Base-by-base conservation (phyloP, 2,888 invertebrate genomes). In the Idaea aversata region DNA sequence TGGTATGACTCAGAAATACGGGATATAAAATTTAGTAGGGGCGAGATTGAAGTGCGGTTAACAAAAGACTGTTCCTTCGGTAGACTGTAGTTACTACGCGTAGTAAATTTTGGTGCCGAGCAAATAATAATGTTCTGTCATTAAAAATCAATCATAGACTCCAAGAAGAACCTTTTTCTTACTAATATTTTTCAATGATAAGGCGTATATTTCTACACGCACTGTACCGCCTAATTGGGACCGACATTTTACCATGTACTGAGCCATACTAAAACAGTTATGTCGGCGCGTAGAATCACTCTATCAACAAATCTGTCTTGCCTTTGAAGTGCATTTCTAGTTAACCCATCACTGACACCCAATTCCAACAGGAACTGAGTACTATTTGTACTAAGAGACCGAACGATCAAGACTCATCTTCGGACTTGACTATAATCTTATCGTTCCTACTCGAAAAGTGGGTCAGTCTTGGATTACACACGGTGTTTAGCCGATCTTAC, bases 1-100 rank as follows among this genome's bases (percentile, higher is more conserved):
- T n/a, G 10, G 58, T 16, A 63, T 68, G 68, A 68, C 64, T 68
- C 68, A 68, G 61, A 58, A 58, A 58, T n/a, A 58, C 16, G 15
- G 58, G 58, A 47, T 47, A 47, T 47, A 47, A 47, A 47, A 10
- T 47, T 47, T 13, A 47, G 7, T 47, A 13, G 47, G 47, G 47
- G 36, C 36, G 36, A 10, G 47, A 47, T 47, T 47, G 47, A 47
- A 47, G 47, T 47, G 47, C 47, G 47, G 47, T 47, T 47, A 47
- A 47, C 47, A 47, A 47, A 47, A 47, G 47, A 47, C 47, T 10
- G 13, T 47, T 25, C 1, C 25, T 25, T 25, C 25, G 25, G 3
- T 25, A 25, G 25, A 25, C 36, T 36, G 4, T 36, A 36, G 36
- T 36, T 36, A 5, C 6, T 36, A 36, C 36, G 6, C n/a, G 36